Conservation (phyloP, 1,140 invertebrate species). For the Trichoplusia ni region DNA sequence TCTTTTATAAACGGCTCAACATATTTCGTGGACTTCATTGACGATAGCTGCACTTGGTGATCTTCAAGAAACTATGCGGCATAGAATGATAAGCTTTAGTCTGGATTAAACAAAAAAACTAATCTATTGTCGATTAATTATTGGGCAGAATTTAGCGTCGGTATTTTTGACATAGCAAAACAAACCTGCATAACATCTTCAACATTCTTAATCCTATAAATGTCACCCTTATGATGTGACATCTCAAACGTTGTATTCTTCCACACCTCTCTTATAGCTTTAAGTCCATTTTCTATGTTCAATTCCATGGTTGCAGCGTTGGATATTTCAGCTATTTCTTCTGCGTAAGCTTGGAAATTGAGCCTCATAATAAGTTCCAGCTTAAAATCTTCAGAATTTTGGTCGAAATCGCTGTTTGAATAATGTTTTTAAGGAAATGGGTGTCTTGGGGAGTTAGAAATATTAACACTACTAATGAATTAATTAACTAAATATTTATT, state of each 20-base stretch:
- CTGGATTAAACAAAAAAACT: too few relatives aligned
- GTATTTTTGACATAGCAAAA: not conserved
- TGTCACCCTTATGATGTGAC: slow-evolving; percentile 86
- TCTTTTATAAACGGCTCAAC: slow-evolving; percentile 91
- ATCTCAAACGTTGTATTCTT: slow-evolving; percentile 86
- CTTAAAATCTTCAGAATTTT: slow-evolving; percentile 88
- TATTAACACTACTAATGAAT: too few relatives aligned
- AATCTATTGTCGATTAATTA: too few relatives aligned
- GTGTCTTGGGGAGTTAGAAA: too few relatives aligned
- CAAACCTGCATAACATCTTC: slow-evolving; percentile 87
- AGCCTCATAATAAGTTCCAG: slow-evolving; percentile 89
- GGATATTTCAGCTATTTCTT: slow-evolving; percentile 91
- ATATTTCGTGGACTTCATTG: slow-evolving; percentile 93
- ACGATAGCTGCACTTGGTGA: slow-evolving; percentile 87
- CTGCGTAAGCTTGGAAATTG: slow-evolving; percentile 89
- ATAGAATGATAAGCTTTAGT: too few relatives aligned
- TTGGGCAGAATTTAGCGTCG: too few relatives aligned
- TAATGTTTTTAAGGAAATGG: not conserved
- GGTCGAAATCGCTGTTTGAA: slow-evolving; percentile 86
- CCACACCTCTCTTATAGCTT: slow-evolving; percentile 88
- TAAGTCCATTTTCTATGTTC: slow-evolving; percentile 89
- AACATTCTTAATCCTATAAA: slow-evolving; percentile 84
- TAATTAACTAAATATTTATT: too few relatives aligned
- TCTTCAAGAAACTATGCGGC: slow-evolving; percentile 86
- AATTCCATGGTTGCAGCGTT: slow-evolving; percentile 92